These are phyloP conservation scores for Pycnonotus jocosus DNA, from an alignment of 2,113 vertebrate species.

Conservation along the genomic window DNA sequence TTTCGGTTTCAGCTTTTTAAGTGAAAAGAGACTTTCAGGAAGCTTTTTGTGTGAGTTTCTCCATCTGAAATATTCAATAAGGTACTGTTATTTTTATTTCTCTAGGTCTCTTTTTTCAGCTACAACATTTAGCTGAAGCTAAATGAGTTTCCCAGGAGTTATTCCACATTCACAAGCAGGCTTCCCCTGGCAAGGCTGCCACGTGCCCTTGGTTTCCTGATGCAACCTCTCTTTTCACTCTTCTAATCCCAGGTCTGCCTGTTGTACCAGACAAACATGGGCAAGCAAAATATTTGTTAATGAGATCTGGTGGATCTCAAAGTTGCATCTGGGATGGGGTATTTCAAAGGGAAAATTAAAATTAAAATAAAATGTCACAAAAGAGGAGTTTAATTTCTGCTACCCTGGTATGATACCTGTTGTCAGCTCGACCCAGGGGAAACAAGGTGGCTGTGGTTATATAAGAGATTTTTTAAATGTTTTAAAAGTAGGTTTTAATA, in stretches of 20 bases:
- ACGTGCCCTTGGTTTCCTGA: background rate
- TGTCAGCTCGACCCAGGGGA: background rate
- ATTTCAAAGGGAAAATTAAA: background rate
- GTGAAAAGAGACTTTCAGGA: background rate
- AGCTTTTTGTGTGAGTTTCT: background rate
- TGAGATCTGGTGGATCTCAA: background rate
- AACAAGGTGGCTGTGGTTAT: background rate
- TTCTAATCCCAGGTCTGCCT: background rate
- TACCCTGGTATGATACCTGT: background rate
- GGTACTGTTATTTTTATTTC: conserved; percentile 31
- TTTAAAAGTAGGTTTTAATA: background rate
- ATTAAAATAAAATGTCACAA: background rate
- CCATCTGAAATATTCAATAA: conserved; percentile 3
- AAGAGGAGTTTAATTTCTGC: background rate
- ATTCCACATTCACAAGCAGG: background rate
- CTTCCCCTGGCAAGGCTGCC: background rate
- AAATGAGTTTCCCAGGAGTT: background rate
- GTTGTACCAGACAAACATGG: background rate
- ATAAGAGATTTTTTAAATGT: background rate
- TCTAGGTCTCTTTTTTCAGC: background rate
- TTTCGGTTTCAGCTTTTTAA: background rate
- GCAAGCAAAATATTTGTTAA: background rate
- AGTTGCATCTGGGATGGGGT: background rate
- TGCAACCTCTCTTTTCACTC: background rate
- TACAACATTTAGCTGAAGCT: background rate